phyloP scores from a whole-genome alignment of 92 coral and sea anemone genomes.

The Micromussa lordhowensis region DNA sequence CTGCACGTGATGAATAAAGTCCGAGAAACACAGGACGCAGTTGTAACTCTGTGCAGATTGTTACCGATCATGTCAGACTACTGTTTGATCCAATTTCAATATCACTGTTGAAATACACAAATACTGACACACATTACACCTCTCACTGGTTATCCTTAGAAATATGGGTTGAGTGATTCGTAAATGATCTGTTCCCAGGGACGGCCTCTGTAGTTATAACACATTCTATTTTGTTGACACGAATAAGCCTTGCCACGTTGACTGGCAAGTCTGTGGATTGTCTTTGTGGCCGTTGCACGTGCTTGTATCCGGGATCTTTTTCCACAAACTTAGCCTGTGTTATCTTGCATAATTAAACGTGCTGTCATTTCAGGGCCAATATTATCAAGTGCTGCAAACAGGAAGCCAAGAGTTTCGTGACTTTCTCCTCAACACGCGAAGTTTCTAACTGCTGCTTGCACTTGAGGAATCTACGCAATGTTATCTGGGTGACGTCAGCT shows the following conservation, averaged over 20 bases:
- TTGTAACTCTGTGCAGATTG: not conserved
- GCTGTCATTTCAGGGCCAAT: not conserved
- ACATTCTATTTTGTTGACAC: not conserved
- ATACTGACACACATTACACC: not conserved
- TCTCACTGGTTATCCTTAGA: not conserved
- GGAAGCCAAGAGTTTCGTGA: constrained; percentile 29
- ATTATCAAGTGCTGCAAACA: constrained; percentile 19
- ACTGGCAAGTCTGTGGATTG: not conserved
- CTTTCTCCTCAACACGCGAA: not conserved
- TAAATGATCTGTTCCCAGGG: not conserved
- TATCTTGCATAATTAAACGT: not conserved
- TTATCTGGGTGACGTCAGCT: constrained; percentile 14
- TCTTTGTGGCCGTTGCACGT: not conserved
- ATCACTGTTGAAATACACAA: not conserved
- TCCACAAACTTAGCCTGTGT: not conserved
- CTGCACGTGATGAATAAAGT: not conserved
- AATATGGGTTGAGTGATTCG: not conserved
- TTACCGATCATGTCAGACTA: too few relatives aligned
- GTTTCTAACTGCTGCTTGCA: not conserved
- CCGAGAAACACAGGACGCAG: not conserved
- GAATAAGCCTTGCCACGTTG: not conserved
- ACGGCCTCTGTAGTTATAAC: too few relatives aligned
- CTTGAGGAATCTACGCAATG: not conserved
- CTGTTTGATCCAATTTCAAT: not conserved
- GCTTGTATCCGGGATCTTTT: not conserved